Evolutionary conservation across 2,113 vertebrate species (phyloP).

Genomic region (Oryzias melastigma): DNA sequence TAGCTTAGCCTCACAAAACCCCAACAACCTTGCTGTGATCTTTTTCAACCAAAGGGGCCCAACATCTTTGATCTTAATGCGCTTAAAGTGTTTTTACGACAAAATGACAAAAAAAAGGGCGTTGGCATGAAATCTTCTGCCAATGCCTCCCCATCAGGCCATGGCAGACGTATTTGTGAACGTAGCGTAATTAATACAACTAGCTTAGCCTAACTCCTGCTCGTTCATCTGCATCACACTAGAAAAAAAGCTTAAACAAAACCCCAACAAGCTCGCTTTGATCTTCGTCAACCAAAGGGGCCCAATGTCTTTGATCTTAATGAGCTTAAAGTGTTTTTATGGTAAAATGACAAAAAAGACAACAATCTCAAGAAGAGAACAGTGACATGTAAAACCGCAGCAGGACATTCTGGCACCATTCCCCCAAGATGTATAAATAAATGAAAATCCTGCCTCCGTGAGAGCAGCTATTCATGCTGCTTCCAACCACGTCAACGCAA

Average conservation of each 20-base stretch:
- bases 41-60: slow-evolving; percentile 13
- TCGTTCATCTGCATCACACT: slow-evolving; percentile 13
- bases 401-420: background rate
- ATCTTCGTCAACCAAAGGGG: slow-evolving; percentile 11
- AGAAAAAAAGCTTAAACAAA: slow-evolving; percentile 18
- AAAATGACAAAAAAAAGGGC: slow-evolving; percentile 1
- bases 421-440: background rate
- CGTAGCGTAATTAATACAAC: background rate
- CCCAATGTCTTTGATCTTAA: slow-evolving; percentile 34
- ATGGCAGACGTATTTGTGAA: background rate
- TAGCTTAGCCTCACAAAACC: slow-evolving; percentile 2
- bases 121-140: too few relatives aligned
- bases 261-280: slow-evolving; percentile 14
- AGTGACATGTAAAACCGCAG: background rate
- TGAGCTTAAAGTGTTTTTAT: slow-evolving; percentile 28
- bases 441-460: background rate
- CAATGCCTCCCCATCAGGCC: too few relatives aligned
- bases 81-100: slow-evolving; percentile 27
- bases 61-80: slow-evolving; percentile 35
- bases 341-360: slow-evolving; percentile 24
- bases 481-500: slow-evolving; percentile 36
- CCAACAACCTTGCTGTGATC: slow-evolving; percentile 13
- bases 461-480: slow-evolving; percentile 21
- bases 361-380: background rate
- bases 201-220: slow-evolving; percentile 1